Evolutionary conservation across 2,797 vertebrate species (phyloP), one percentile per base, ranked within the genome.

Genomic region (Myotis vivesi): DNA sequence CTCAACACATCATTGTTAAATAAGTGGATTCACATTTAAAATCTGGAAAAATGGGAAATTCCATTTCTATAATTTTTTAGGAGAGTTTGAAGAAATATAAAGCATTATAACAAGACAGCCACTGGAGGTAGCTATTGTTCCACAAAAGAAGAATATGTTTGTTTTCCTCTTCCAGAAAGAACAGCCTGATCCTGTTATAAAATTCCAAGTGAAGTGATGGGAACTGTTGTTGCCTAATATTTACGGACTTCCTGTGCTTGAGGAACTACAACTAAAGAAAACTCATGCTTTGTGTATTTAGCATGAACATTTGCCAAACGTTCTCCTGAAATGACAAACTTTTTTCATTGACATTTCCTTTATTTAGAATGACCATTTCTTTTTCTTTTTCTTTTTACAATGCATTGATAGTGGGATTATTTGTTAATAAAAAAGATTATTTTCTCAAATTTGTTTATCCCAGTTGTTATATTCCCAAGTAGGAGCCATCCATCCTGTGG

Each of bases 111-210:
- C 8, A 36, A 49, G 1, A 7, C 1, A 55, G 83, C 97, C 98
- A 98, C 97, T 92, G 81, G 98, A 97, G 97, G 98, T 89, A 97
- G 79, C 8, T 73, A 19, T 93, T 83, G 64, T 83, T 97, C 96
- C 97, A 97, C 0, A 33, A 49, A 94, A 89, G 36, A 94, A 51
- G 36, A 94, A 51, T 12, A 33, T 75, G 44, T 59, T 41, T 28
- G 1, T 20, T 76, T 16, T 3, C n/a, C 3, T 62, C 51, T 57
- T 13, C n/a, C 20, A 23, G 28, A 49, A 75, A 25, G 59, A 49
- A 10, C 20, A 33, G 41, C 2, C 44, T 7, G 64, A 73, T 17
- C n/a, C 30, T 10, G 19, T 33, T 82, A 71, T 38, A 89, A 95
- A 72, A 89, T 59, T 64, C 33, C 86, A 33, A 91, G 33, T 25